phyloP scores from a whole-genome alignment of 2,888 invertebrate species.

The Arrhopalites spinosus region DNA sequence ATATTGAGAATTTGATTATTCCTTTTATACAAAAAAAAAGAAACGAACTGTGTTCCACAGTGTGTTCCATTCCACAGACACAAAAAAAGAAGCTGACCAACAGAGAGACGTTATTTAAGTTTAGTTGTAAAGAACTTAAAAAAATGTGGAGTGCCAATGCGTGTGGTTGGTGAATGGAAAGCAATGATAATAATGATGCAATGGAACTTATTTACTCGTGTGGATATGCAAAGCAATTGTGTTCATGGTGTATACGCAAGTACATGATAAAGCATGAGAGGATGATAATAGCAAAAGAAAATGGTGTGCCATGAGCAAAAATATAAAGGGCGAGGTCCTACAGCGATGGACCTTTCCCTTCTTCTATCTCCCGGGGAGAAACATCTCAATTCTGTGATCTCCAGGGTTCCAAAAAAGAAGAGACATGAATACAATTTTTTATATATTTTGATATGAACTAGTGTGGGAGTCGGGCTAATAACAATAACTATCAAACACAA shows the following conservation, averaged over 20 bases:
- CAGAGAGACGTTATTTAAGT: background rate
- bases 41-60: no score
- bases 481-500: slow-evolving; percentile 39
- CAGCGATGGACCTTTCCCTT: slow-evolving; percentile 44
- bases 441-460: slow-evolving; percentile 38
- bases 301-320: slow-evolving; percentile 37
- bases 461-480: slow-evolving; percentile 42
- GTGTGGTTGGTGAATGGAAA: slow-evolving; percentile 27
- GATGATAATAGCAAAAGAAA: slow-evolving; percentile 29
- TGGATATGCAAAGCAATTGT: slow-evolving; percentile 23
- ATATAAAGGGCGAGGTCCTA: slow-evolving; percentile 36
- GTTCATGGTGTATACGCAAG: background rate
- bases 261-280: background rate
- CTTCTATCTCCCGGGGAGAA: slow-evolving; percentile 54
- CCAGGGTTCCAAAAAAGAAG: slow-evolving; percentile 52
- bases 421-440: slow-evolving; percentile 52
- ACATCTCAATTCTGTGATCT: slow-evolving; percentile 56
- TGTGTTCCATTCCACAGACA: no score
- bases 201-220: slow-evolving; percentile 27
- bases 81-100: background rate
- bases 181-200: slow-evolving; percentile 13
- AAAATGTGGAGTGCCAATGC: slow-evolving; percentile 26
- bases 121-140: slow-evolving; percentile 12
- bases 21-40: no score
- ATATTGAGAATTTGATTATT: no score